Percentiles rank a stretch among this genome's conserved stretches.
phyloP scores from a whole-genome alignment of 1,140 invertebrate genomes.

The Drosophila insularis region DNA sequence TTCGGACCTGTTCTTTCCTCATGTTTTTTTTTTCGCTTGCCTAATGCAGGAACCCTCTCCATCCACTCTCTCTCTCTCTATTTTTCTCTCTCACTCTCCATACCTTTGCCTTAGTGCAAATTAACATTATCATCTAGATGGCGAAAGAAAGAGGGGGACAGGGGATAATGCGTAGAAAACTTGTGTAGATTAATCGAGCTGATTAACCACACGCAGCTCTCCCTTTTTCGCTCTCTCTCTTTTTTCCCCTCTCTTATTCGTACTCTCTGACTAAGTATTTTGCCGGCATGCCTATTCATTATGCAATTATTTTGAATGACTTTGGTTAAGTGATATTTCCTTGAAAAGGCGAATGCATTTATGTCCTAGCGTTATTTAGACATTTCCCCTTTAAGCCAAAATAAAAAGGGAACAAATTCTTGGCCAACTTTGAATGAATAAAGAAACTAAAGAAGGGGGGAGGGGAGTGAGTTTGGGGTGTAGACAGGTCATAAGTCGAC shows the following conservation, averaged over 20 bases:
- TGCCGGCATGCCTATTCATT: constrained; percentile 62
- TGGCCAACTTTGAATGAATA: neutral
- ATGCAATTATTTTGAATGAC: constrained; percentile 81
- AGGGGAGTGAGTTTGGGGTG: no score
- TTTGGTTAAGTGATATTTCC: constrained; percentile 77
- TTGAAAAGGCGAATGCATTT: constrained; percentile 39
- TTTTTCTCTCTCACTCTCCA: constrained; percentile 18
- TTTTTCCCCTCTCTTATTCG: constrained; percentile 23
- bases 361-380: constrained; percentile 20
- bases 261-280: constrained; percentile 6
- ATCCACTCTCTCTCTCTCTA: neutral
- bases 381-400: constrained; percentile 20
- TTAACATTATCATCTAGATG: constrained; percentile 70
- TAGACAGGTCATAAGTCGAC: no score
- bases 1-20: constrained; percentile 35
- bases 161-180: constrained; percentile 17
- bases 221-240: neutral
- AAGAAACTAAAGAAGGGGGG: no score
- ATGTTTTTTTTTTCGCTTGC: constrained; percentile 21
- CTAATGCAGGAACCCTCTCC: neutral
- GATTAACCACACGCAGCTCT: constrained; percentile 71
- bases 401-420: neutral
- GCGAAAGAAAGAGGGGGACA: neutral
- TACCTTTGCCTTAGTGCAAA: constrained; percentile 61
- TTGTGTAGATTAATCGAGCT: constrained; percentile 76